Base-by-base conservation (phyloP, 2,113 vertebrate genomes). In the Coregonus clupeaformis region DNA sequence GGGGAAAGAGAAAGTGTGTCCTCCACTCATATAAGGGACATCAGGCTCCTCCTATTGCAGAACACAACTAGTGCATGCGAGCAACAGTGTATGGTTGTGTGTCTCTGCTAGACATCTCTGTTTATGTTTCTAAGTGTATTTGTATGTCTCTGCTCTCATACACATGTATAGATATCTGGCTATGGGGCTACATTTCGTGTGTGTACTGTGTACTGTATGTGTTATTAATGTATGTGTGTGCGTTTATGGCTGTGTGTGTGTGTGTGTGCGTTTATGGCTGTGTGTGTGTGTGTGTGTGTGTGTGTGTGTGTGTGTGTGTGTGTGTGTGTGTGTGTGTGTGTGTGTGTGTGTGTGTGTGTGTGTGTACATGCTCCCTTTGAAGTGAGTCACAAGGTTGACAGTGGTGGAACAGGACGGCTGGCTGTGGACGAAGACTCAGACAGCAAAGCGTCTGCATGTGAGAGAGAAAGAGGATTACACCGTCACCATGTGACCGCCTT, bases 401-500 rank as follows among this genome's bases (percentile, higher is more conserved):
- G 67, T n/a, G 25, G 68, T n/a, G 22, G 9, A 64, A 64, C 62
- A 57, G 72, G 77, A 76, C 77, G 80, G 62, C 62, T 13, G 77
- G 69, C 72, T 82, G 74, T 82, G 72, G 73, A 75, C 75, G 84
- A 75, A 77, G 71, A 82, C 81, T 82, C 82, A 80, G 80, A 77
- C 82, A 76, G 16, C 49, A 52, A 42, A 18, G 72, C 2, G 77
- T 85, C 82, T 82, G 76, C 87, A 89, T 88, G 85, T 90, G 90
- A 90, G 83, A 77, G 78, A 82, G 89, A 89, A 92, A 77, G 78
- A 81, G 89, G 89, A 92, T 93, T 92, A 93, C 66, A 75, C 60
- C 24, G 79, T 82, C 59, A 86, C 86, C 88, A 91, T 84, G 89
- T 93, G 91, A 91, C 79, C 84, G 85, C 62, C 84, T 82, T 86